Conservation (phyloP, 2,888 invertebrate species). For the Netelia virgata region DNA sequence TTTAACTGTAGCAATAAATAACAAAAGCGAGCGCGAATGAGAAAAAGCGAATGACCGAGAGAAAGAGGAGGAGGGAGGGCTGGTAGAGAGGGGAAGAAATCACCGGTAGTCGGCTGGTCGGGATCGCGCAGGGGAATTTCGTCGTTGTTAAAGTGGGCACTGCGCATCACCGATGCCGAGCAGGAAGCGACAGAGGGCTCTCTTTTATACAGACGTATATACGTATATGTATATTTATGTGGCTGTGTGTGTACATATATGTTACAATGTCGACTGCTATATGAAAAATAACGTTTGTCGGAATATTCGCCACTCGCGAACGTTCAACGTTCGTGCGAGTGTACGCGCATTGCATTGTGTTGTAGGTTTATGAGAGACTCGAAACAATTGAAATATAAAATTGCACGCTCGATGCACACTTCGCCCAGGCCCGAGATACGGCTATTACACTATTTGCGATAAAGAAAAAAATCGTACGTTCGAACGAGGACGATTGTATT, state of each 20-base stretch:
- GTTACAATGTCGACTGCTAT: slow-evolving; percentile 69
- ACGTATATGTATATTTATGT: slow-evolving; percentile 4
- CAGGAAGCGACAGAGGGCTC: slow-evolving; percentile 80
- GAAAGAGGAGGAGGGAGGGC: slow-evolving; percentile 47
- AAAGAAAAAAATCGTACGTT: not conserved
- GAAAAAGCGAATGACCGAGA: slow-evolving; percentile 50
- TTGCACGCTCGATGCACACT: slow-evolving; percentile 37
- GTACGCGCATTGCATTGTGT: not conserved
- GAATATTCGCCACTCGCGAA: slow-evolving; percentile 48
- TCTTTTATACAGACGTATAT: not conserved
- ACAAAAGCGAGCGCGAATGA: slow-evolving; percentile 59
- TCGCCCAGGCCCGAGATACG: not conserved
- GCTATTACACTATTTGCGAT: not conserved
- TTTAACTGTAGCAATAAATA: slow-evolving; percentile 54
- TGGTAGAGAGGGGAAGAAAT: slow-evolving; percentile 55
- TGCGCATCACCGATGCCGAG: slow-evolving; percentile 84
- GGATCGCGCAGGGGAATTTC: slow-evolving; percentile 78
- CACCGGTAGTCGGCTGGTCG: slow-evolving; percentile 67
- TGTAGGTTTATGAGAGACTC: not conserved
- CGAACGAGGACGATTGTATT: not conserved
- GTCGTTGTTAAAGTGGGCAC: slow-evolving; percentile 83
- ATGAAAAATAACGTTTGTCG: slow-evolving; percentile 70
- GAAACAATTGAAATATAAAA: slow-evolving; percentile 25
- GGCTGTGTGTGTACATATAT: slow-evolving; percentile 68
- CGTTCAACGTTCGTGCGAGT: not conserved